These are phyloP conservation scores for Drosophila meridionalis DNA, from an alignment of 2,888 invertebrate genomes.

Conservation along the genomic window DNA sequence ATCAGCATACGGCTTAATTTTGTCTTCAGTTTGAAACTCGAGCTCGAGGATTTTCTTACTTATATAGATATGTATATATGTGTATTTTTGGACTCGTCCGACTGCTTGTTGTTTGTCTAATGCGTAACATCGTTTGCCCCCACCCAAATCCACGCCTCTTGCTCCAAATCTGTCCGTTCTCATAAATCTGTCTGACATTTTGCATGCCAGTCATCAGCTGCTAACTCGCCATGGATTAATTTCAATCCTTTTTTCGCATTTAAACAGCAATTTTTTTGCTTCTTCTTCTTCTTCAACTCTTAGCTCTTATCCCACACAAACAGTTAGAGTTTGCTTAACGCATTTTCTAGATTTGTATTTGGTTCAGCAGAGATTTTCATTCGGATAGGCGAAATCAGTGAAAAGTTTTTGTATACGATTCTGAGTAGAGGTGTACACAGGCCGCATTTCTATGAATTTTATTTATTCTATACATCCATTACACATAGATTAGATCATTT, in stretches of 20 bases:
- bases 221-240: slow-evolving; percentile 69
- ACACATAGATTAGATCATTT: too few relatives aligned
- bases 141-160: slow-evolving; percentile 37
- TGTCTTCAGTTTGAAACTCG: slow-evolving; percentile 57
- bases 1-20: slow-evolving; percentile 81
- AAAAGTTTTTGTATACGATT: background rate
- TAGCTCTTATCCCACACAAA: slow-evolving; percentile 40
- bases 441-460: too few relatives aligned
- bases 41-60: slow-evolving; percentile 29
- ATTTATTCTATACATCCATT: too few relatives aligned
- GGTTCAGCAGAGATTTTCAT: background rate
- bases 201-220: slow-evolving; percentile 77
- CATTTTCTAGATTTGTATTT: background rate
- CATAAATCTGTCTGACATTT: slow-evolving; percentile 78
- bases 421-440: too few relatives aligned
- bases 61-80: background rate
- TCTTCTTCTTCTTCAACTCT: background rate
- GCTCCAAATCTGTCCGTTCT: slow-evolving; percentile 80
- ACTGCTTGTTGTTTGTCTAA: slow-evolving; percentile 78
- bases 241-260: slow-evolving; percentile 58
- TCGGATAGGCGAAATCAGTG: background rate
- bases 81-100: slow-evolving; percentile 48
- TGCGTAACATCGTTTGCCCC: slow-evolving; percentile 76
- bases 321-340: slow-evolving; percentile 34
- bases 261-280: slow-evolving; percentile 32